Conservation (phyloP, 2,113 vertebrate genomes). For the Synchiropus splendidus region DNA sequence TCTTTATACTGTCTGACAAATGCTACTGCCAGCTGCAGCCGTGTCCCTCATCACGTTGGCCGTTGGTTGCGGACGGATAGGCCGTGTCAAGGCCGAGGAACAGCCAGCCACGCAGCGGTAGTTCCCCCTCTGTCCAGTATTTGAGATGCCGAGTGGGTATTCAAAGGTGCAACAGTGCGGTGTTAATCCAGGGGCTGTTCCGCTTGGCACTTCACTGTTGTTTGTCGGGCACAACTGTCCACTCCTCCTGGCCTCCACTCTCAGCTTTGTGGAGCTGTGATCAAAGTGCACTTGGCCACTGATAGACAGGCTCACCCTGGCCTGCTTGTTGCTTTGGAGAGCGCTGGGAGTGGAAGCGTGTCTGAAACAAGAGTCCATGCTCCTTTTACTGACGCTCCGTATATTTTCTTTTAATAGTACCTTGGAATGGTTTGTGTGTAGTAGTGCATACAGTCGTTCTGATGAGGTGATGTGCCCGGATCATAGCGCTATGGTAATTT, state of each 20-base stretch:
- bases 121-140: conserved; percentile 44
- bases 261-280: conserved; percentile 53
- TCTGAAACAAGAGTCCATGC: conserved; percentile 26
- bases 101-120: conserved; percentile 35
- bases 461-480: too few relatives aligned
- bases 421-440: too few relatives aligned
- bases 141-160: conserved; percentile 49
- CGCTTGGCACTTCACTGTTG: conserved; percentile 14
- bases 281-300: conserved; percentile 60
- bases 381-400: too few relatives aligned
- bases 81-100: conserved; percentile 17
- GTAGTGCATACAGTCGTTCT: too few relatives aligned
- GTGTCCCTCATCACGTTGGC: conserved; percentile 12
- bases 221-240: conserved; percentile 12
- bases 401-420: too few relatives aligned
- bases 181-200: conserved; percentile 43
- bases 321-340: conserved; percentile 26
- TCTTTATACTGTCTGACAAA: too few relatives aligned
- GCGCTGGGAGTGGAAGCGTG: conserved; percentile 46
- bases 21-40: conserved; percentile 16
- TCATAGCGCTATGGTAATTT: too few relatives aligned
- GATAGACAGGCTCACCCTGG: conserved; percentile 52
- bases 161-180: conserved; percentile 53
- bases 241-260: conserved; percentile 26
- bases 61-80: conserved; percentile 24